Conservation (phyloP, 2,888 invertebrate genomes). For the Chouioia cunea region DNA sequence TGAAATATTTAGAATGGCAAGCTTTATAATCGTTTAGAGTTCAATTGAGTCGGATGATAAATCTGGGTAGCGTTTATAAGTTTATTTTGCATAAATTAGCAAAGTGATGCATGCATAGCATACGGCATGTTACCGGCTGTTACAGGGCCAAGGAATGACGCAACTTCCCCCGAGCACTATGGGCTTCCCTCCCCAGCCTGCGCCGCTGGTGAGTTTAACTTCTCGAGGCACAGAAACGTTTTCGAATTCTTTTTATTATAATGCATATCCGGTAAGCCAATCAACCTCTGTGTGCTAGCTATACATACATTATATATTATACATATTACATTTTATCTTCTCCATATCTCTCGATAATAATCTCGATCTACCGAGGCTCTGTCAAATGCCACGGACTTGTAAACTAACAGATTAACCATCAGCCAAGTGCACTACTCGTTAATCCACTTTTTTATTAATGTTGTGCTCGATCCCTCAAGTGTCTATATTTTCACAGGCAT, state of each 20-base stretch:
- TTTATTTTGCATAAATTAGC: slow-evolving; percentile 42
- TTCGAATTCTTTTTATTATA: slow-evolving; percentile 18
- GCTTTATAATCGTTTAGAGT: slow-evolving; percentile 6
- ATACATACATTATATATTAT: too few relatives aligned
- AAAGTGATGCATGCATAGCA: slow-evolving; percentile 66
- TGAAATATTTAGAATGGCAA: slow-evolving; percentile 9
- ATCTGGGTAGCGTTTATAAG: not conserved
- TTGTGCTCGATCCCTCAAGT: slow-evolving; percentile 5
- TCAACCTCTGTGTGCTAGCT: slow-evolving; percentile 20
- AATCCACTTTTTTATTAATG: slow-evolving; percentile 27
- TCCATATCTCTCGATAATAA: not conserved
- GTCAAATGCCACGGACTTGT: slow-evolving; percentile 27
- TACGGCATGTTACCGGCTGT: slow-evolving; percentile 66
- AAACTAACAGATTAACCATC: slow-evolving; percentile 40
- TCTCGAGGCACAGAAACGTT: slow-evolving; percentile 12
- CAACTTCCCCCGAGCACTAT: slow-evolving; percentile 65
- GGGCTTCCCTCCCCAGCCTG: slow-evolving; percentile 61
- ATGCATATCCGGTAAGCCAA: not conserved
- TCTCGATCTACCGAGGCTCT: not conserved
- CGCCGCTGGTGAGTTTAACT: slow-evolving; percentile 63
- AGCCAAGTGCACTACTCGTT: slow-evolving; percentile 11
- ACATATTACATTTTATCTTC: slow-evolving; percentile 17
- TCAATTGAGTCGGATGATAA: slow-evolving; percentile 16
- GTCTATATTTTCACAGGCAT: too few relatives aligned
- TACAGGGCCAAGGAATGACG: slow-evolving; percentile 70